A percentile compares a stretch with the other conserved stretches of the same genome.
Evolutionary conservation across 2,888 invertebrate genomes (phyloP).

Genomic region (Callosobruchus maculatus): DNA sequence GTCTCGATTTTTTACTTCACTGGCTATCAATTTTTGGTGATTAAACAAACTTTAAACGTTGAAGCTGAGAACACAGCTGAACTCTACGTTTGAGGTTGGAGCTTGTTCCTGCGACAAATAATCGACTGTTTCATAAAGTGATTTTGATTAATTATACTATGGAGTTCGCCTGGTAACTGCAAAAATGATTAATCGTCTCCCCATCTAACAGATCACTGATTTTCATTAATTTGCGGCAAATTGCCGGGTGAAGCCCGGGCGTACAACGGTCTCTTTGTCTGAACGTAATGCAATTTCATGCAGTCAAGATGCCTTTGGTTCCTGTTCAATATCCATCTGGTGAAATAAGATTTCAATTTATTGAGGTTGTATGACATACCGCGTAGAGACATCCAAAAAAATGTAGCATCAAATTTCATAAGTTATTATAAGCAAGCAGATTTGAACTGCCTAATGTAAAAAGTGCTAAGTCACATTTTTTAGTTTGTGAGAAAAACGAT

Average conservation of each 20-base stretch:
- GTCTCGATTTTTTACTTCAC: background rate
- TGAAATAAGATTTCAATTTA: too few species aligned
- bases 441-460: too few species aligned
- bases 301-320: slow-evolving; percentile 16
- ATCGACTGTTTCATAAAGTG: slow-evolving; percentile 24
- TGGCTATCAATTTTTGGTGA: background rate
- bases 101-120: slow-evolving; percentile 20
- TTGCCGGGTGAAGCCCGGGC: background rate
- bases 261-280: background rate
- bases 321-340: too few species aligned
- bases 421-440: too few species aligned
- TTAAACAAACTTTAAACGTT: background rate
- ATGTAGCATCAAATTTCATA: too few species aligned
- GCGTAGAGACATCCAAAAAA: too few species aligned
- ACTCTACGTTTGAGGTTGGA: background rate
- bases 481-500: too few species aligned
- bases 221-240: slow-evolving; percentile 43
- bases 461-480: too few species aligned
- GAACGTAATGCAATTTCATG: background rate
- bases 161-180: slow-evolving; percentile 20
- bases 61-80: background rate
- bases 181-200: slow-evolving; percentile 42
- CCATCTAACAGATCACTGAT: slow-evolving; percentile 45
- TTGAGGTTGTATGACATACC: too few species aligned
- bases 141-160: slow-evolving; percentile 23